A percentile compares a stretch with the other conserved stretches of the same genome.
These are phyloP conservation scores for Marmota monax DNA, from an alignment of 2,113 vertebrate genomes.

Conservation along the genomic window DNA sequence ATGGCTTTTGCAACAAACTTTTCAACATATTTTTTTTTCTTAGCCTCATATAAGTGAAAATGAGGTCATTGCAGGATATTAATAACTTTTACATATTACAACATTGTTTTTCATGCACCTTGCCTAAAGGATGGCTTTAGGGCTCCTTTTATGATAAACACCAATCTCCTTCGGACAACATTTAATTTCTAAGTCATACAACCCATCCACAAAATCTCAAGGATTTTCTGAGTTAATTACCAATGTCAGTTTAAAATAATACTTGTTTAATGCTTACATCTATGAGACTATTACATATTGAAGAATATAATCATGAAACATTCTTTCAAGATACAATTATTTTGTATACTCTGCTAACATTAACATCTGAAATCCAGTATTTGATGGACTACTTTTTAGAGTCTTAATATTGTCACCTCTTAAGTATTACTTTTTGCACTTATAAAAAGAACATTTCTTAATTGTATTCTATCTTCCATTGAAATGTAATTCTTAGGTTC, in stretches of 20 bases:
- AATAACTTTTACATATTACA: slow-evolving; percentile 24
- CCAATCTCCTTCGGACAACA: not conserved
- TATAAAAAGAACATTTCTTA: slow-evolving; percentile 14
- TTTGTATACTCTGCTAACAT: not conserved
- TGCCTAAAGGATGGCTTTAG: not conserved
- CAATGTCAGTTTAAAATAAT: slow-evolving; percentile 24
- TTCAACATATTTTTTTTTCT: not conserved
- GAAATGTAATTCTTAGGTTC: slow-evolving; percentile 38
- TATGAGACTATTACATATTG: not conserved
- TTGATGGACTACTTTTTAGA: not conserved
- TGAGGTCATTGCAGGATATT: not conserved
- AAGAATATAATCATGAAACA: not conserved
- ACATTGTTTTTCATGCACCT: not conserved
- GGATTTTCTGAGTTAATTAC: not conserved
- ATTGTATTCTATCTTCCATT: not conserved
- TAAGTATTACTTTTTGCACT: not conserved
- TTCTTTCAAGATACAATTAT: not conserved
- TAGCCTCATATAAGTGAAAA: not conserved
- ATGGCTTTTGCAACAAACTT: not conserved
- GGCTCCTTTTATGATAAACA: not conserved
- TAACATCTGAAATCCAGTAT: slow-evolving; percentile 24
- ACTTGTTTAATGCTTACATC: not conserved
- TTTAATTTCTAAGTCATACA: slow-evolving; percentile 12
- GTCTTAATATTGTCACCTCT: not conserved
- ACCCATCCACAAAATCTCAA: slow-evolving; percentile 15